These are phyloP conservation scores for Diabrotica undecimpunctata DNA, from an alignment of 1,140 invertebrate genomes.

Conservation along the genomic window DNA sequence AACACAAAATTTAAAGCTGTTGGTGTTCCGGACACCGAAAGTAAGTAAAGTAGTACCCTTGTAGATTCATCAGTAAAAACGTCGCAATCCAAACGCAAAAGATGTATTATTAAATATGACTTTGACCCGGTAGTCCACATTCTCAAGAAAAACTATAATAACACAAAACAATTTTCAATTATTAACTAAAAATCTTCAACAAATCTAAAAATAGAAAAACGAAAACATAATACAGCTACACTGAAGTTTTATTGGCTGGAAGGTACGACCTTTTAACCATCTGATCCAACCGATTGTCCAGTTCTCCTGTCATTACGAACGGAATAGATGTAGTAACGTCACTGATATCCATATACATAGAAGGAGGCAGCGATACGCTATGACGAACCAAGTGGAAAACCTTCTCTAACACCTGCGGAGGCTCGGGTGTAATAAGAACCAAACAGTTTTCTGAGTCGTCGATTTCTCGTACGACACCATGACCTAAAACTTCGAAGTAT, in stretches of 20 bases:
- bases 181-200: too few relatives aligned
- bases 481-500: constrained; percentile 34
- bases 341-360: constrained; percentile 38
- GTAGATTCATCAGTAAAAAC: too few relatives aligned
- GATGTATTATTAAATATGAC: too few relatives aligned
- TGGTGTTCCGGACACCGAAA: too few relatives aligned
- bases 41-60: too few relatives aligned
- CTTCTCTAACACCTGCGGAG: constrained; percentile 28
- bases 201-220: too few relatives aligned
- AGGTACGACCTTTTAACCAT: constrained; percentile 38
- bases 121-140: too few relatives aligned
- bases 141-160: too few relatives aligned
- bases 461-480: constrained; percentile 41
- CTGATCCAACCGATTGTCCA: constrained; percentile 29
- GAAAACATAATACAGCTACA: background rate
- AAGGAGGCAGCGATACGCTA: constrained; percentile 38
- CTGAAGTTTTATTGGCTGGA: constrained; percentile 23
- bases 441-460: constrained; percentile 30
- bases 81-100: too few relatives aligned
- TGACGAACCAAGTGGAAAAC: constrained; percentile 36
- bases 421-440: constrained; percentile 38
- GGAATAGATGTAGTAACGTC: constrained; percentile 34
- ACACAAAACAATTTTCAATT: too few relatives aligned
- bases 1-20: too few relatives aligned
- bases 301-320: constrained; percentile 35